Evolutionary conservation across 2,113 vertebrate genomes (phyloP), one percentile per base, ranked within the genome.

Genomic region (Lagopus muta): DNA sequence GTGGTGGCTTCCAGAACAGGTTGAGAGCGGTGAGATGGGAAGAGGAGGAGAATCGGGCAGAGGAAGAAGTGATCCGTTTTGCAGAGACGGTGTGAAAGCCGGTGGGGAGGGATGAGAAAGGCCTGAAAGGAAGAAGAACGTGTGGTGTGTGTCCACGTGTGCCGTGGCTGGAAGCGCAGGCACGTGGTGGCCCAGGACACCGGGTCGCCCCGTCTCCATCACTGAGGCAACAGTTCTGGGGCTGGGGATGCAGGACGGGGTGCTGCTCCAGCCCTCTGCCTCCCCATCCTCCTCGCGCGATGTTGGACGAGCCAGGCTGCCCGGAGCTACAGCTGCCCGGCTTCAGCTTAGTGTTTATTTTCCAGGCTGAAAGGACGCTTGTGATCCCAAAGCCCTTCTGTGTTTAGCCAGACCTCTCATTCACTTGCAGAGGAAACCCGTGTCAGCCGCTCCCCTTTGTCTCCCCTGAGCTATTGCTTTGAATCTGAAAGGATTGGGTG

Each of bases 401-500:
- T 95, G 91, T 96, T 96, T 88, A 92, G 90, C 81, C 90, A 90
- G 79, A 94, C 87, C 93, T 90, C 92, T 93, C 77, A 86, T 91
- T 96, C 86, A 76, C 88, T 95, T 4, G 81, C 81, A 52, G 94
- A 93, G 92, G 94, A 95, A 93, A 94, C 86, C 92, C 90, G 8
- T 93, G 90, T 95, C 90, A 93, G 92, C 62, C 71, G 34, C 82
- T 92, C 92, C 83, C 88, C 86, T 90, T 93, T 93, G 92, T 94
- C 88, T 95, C 79, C 79, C 61, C 80, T 90, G 66, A 79, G 92
- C 91, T 90, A 77, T 92, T 38, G n/a, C 71, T 88, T 93, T 90
- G 62, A 95, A 84, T 96, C 92, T 95, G 89, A 92, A 97, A 96
- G 91, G 91, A 92, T 64, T 92, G 91, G 93, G 91, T 96, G 91